Conservation (phyloP, 2,888 invertebrate genomes). For the Synergus japonicus region DNA sequence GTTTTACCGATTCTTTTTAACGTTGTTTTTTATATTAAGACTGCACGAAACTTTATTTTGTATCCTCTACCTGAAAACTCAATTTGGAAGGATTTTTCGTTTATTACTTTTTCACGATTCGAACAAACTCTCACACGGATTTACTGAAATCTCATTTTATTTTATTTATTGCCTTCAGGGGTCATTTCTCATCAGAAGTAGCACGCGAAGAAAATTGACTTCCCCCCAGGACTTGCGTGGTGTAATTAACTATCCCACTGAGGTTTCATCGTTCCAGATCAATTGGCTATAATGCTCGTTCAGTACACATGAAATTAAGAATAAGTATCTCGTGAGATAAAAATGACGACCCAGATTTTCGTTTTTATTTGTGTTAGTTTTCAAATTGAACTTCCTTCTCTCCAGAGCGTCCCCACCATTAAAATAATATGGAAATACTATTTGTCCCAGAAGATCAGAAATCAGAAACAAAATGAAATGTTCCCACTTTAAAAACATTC, state of each 20-base stretch:
- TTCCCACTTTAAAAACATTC: background rate
- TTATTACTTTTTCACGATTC: background rate
- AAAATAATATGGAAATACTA: background rate
- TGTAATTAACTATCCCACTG: slow-evolving; percentile 36
- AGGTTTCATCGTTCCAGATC: slow-evolving; percentile 34
- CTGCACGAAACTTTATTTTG: background rate
- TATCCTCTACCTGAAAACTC: background rate
- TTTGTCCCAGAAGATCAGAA: background rate
- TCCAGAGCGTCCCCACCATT: background rate
- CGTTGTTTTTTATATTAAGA: background rate
- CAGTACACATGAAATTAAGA: background rate
- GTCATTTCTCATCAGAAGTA: slow-evolving; percentile 38
- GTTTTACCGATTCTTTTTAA: background rate
- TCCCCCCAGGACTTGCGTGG: slow-evolving; percentile 39
- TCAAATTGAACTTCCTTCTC: background rate
- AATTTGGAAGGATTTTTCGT: background rate
- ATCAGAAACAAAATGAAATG: background rate
- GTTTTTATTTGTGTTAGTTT: background rate
- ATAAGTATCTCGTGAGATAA: background rate
- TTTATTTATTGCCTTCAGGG: slow-evolving; percentile 31
- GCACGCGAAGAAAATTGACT: slow-evolving; percentile 42
- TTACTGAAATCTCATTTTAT: slow-evolving; percentile 35
- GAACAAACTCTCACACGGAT: slow-evolving; percentile 1
- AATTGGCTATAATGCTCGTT: slow-evolving; percentile 12
- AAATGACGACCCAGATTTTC: background rate